Conservation (phyloP, 1,140 invertebrate species). For the Caenorhabditis tropicalis region DNA sequence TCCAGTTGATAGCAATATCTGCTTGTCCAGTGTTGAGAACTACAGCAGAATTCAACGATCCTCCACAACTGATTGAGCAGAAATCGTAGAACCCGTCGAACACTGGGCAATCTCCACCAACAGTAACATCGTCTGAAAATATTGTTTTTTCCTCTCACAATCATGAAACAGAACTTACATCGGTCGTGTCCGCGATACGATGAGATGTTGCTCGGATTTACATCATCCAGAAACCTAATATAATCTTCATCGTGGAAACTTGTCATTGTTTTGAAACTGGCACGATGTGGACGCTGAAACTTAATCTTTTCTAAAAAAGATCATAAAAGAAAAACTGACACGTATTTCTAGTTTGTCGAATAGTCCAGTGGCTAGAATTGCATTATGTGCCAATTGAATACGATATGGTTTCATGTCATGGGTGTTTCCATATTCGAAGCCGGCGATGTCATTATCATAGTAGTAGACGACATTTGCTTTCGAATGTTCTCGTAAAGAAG, state of each 20-base stretch:
- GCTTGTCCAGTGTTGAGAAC: conserved; percentile 92
- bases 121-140: conserved; percentile 83
- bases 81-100: conserved; percentile 97
- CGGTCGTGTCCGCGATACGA: background rate
- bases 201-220: conserved; percentile 83
- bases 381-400: conserved; percentile 97
- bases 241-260: conserved; percentile 99
- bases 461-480: conserved; percentile 96
- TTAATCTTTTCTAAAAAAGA: background rate
- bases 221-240: conserved; percentile 92
- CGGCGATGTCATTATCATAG: conserved; percentile 96
- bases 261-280: conserved; percentile 99
- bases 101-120: conserved; percentile 94
- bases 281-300: conserved; percentile 91
- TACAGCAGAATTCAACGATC: conserved; percentile 91
- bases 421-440: conserved; percentile 98
- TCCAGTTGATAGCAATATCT: conserved; percentile 97
- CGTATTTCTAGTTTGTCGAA: conserved; percentile 99
- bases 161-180: background rate
- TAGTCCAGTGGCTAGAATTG: conserved; percentile 94
- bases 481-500: conserved; percentile 79
- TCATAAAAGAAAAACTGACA: conserved; percentile 78
- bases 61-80: conserved; percentile 95
- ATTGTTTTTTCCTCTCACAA: background rate
- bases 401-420: conserved; percentile 99